phyloP scores from a whole-genome alignment of 2,797 vertebrate species.

The Monodelphis domestica region DNA sequence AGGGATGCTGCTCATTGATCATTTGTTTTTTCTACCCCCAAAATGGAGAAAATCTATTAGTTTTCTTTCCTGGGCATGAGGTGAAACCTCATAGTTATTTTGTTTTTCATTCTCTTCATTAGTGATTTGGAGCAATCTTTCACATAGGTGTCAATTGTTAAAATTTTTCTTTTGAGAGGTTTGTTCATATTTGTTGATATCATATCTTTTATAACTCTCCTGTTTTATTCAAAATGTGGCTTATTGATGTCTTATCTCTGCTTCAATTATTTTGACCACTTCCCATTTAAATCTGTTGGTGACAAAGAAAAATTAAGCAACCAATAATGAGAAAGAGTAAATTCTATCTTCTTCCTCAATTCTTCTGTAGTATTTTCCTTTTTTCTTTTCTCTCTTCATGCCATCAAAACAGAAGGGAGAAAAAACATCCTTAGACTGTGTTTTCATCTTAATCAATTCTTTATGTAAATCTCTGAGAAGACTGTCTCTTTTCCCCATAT shows the following conservation, averaged over 20 bases:
- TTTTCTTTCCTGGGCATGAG: neutral
- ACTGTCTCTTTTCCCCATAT: neutral
- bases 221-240: neutral
- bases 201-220: neutral
- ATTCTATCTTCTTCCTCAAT: neutral
- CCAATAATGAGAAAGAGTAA: neutral
- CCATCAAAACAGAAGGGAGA: neutral
- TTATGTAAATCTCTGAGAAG: neutral
- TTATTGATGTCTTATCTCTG: neutral
- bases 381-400: neutral
- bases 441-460: neutral
- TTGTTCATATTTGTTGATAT: neutral
- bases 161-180: neutral
- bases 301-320: neutral
- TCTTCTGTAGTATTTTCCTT: neutral
- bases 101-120: neutral
- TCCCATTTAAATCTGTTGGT: too few relatives aligned
- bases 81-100: neutral
- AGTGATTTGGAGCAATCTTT: neutral
- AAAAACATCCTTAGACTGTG: neutral
- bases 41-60: too few relatives aligned
- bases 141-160: neutral
- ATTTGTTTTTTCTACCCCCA: neutral
- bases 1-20: neutral
- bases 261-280: neutral